Conservation (phyloP, 92 coral and sea anemone genomes). For the Zoanthus gigantus region DNA sequence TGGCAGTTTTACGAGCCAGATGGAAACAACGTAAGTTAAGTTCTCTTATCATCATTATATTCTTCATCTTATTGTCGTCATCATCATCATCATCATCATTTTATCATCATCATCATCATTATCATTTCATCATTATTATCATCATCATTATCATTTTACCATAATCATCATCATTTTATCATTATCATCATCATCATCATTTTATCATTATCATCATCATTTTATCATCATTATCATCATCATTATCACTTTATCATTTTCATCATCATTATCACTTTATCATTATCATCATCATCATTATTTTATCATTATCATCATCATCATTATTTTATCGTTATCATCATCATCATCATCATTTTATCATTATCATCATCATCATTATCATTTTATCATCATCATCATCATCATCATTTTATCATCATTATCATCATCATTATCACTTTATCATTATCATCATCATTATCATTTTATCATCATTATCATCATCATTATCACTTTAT, state of each 20-base stretch:
- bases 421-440: too few relatives aligned
- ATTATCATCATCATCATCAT: background rate
- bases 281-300: background rate
- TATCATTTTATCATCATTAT: background rate
- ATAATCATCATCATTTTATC: background rate
- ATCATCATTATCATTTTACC: background rate
- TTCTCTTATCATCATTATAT: background rate
- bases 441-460: too few relatives aligned
- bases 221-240: background rate
- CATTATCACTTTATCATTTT: too few relatives aligned
- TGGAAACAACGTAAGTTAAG: constrained; percentile 47
- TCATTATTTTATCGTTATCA: background rate
- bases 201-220: background rate
- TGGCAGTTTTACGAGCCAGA: constrained; percentile 62
- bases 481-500: background rate
- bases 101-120: too few relatives aligned
- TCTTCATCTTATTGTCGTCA: background rate
- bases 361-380: too few relatives aligned
- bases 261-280: background rate
- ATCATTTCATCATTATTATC: too few relatives aligned
- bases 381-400: too few relatives aligned
- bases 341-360: too few relatives aligned
- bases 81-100: background rate
- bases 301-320: too few relatives aligned
- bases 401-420: too few relatives aligned